phyloP scores from a whole-genome alignment of 2,888 invertebrate genomes.

The Sinodicranocentrus sp. region DNA sequence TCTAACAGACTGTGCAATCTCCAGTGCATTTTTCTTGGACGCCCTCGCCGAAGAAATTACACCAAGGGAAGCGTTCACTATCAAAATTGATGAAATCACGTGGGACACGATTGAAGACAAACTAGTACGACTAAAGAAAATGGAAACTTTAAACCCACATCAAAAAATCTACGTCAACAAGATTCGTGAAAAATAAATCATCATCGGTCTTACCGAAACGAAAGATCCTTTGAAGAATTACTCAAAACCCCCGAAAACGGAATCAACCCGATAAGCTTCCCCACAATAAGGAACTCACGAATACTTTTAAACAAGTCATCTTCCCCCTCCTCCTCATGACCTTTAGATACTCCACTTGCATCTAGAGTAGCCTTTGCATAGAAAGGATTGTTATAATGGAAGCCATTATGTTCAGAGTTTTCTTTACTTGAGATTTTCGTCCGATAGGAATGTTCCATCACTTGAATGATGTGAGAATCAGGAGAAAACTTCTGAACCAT shows the following conservation, averaged over 20 bases:
- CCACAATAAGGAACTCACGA: conserved; percentile 68
- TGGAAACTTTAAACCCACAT: neutral
- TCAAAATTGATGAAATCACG: neutral
- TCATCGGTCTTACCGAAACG: conserved; percentile 31
- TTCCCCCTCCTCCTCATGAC: conserved; percentile 19
- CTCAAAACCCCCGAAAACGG: conserved; percentile 71
- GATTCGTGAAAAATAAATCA: neutral
- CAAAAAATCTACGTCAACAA: too few species aligned
- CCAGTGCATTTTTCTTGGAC: conserved; percentile 47
- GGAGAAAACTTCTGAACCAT: too few species aligned
- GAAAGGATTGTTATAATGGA: conserved; percentile 27
- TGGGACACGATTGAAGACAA: conserved; percentile 31
- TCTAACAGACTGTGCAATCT: conserved; percentile 43
- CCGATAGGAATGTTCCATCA: too few species aligned
- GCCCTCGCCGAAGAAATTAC: neutral
- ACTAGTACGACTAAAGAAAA: conserved; percentile 30
- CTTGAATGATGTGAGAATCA: too few species aligned
- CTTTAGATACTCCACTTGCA: too few species aligned
- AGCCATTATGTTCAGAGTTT: too few species aligned
- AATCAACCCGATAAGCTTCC: conserved; percentile 68
- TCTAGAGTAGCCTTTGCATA: conserved; percentile 24
- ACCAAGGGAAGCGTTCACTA: conserved; percentile 25
- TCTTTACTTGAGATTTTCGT: too few species aligned
- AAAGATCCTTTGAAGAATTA: conserved; percentile 9
- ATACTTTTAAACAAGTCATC: conserved; percentile 44